Base-by-base conservation (phyloP, 2,797 vertebrate genomes). In the Syngnathus rostellatus region DNA sequence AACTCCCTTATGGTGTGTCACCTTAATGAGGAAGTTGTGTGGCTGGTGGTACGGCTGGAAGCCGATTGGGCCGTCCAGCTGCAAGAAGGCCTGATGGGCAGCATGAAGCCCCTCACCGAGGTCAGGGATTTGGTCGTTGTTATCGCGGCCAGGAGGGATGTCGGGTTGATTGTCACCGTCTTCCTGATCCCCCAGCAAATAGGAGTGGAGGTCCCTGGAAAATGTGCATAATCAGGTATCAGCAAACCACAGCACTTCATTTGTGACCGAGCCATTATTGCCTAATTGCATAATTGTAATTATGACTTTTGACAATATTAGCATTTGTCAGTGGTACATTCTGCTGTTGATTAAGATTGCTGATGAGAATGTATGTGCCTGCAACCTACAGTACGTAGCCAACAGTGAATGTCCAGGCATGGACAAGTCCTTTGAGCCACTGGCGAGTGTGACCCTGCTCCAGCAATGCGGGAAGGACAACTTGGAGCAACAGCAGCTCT, bases 21-120 rank as follows among this genome's bases (percentile, higher is more conserved):
- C 92, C 97, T 93, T 83, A 99, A 91, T 0, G 96, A 45, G 93
- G 81, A 99, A 99, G 77, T 94, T 91, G 66, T 94, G 89, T 71
- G 97, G 97, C 72, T 94, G 92, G 50, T 93, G 95, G 82, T 99
- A 99, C 65, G 97, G 97, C 88, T 99, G 97, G 86, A 99, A 99
- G 75, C 97, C 97, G 21, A 98, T 94, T 43, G 97, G 97, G 5
- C 96, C 97, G 41, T 96, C 97, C 81, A 99, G 97, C 65, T 99
- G 97, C 65, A 99, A 90, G 78, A 99, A 99, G 89, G 97, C 97
- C 88, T 99, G 97, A 81, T 99, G 97, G 62, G 96, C 97, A 8
- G 97, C 97, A 51, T 99, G 97, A 63, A 99, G 89, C 58, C 97
- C 97, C 82, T 99, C 97, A 0, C 95, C 97, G 60, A 96, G 95